Evolutionary conservation across 2,888 invertebrate genomes (phyloP).

Genomic region (Leptinotarsa tumamoca): DNA sequence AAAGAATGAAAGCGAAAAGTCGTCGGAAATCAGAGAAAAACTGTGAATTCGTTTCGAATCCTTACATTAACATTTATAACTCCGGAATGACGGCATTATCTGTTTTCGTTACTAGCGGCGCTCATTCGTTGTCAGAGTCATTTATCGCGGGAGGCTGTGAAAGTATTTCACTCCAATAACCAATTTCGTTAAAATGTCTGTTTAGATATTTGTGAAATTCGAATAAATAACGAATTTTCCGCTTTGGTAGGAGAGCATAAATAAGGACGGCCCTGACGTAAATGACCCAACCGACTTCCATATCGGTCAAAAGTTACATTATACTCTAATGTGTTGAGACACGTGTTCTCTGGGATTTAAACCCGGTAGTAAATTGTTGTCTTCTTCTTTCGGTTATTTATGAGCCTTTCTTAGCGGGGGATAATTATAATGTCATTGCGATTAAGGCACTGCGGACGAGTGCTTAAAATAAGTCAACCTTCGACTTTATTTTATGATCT

Average conservation of each 20-base stretch:
- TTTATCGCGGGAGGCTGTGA: slow-evolving; percentile 23
- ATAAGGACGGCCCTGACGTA: slow-evolving; percentile 34
- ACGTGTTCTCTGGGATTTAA: slow-evolving; percentile 43
- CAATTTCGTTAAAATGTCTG: slow-evolving; percentile 38
- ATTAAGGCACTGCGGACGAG: slow-evolving; percentile 21
- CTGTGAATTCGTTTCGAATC: background rate
- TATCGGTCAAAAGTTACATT: slow-evolving; percentile 40
- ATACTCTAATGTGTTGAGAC: slow-evolving; percentile 42
- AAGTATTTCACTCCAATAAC: slow-evolving; percentile 33
- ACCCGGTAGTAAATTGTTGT: slow-evolving; percentile 43
- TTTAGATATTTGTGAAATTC: slow-evolving; percentile 40
- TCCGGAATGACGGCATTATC: slow-evolving; percentile 17
- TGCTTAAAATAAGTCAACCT: slow-evolving; percentile 15
- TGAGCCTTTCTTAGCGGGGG: slow-evolving; percentile 30
- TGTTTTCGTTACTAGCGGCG: slow-evolving; percentile 20
- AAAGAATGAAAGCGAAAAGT: background rate
- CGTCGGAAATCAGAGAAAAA: background rate
- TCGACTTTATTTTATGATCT: slow-evolving; percentile 9
- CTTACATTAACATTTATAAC: slow-evolving; percentile 11
- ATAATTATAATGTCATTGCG: slow-evolving; percentile 21
- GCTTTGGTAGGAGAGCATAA: slow-evolving; percentile 37
- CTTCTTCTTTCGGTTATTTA: slow-evolving; percentile 29
- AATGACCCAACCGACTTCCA: slow-evolving; percentile 40
- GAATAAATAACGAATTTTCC: slow-evolving; percentile 40
- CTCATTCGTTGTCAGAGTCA: slow-evolving; percentile 27